Conservation (phyloP, 2,113 vertebrate species). For the Cepphus grylle region DNA sequence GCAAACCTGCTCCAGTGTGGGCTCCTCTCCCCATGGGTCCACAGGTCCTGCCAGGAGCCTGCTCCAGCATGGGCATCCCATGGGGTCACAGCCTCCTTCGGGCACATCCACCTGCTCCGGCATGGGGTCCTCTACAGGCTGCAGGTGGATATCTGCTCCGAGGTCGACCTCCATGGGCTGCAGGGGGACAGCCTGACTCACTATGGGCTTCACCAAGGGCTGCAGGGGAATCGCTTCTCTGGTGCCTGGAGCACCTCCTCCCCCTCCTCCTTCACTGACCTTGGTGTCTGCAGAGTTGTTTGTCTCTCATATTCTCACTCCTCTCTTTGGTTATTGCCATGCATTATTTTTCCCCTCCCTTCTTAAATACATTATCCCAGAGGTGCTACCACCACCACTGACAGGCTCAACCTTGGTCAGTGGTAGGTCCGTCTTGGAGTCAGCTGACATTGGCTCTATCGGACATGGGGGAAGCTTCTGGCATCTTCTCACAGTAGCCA, state of each 20-base stretch:
- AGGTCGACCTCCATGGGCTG: neutral
- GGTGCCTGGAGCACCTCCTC: neutral
- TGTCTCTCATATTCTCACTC: neutral
- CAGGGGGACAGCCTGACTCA: neutral
- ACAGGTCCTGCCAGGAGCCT: neutral
- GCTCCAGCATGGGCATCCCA: neutral
- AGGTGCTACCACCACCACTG: neutral
- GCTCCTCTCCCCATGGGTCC: neutral
- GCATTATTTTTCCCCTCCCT: neutral
- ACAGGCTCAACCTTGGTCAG: neutral
- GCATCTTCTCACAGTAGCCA: neutral
- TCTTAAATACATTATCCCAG: neutral
- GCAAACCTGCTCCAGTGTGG: neutral
- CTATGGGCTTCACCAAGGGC: neutral
- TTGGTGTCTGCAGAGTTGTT: neutral
- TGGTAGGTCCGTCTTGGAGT: neutral
- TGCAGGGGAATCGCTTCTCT: neutral
- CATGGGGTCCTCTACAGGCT: neutral
- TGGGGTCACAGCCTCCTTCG: neutral
- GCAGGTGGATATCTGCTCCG: neutral
- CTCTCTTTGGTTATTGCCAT: neutral
- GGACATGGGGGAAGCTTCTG: neutral
- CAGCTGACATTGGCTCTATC: neutral
- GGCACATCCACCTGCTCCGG: neutral
- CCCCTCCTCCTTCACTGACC: neutral